Evolutionary conservation across 2,113 vertebrate species (phyloP).

Genomic region (Calidris pygmaea): DNA sequence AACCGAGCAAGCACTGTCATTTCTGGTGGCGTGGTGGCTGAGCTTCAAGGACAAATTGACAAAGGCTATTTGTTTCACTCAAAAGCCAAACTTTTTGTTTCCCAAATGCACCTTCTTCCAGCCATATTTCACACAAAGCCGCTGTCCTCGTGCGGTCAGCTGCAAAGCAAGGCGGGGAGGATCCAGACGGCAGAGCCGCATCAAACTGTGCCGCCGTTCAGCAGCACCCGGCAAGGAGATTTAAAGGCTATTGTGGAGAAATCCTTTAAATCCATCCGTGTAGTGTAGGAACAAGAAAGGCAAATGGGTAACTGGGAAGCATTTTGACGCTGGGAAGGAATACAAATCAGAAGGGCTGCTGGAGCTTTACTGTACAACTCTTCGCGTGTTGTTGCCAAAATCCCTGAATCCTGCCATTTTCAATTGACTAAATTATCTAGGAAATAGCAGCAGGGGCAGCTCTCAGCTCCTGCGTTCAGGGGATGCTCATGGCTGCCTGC

Average conservation of each 20-base stretch:
- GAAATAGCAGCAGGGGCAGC: neutral
- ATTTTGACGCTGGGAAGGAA: neutral
- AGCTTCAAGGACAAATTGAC: conserved; percentile 16
- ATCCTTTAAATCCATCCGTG: conserved; percentile 15
- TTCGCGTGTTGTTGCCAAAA: neutral
- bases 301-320: conserved; percentile 1
- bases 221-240: neutral
- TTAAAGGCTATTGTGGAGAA: conserved; percentile 18
- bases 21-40: neutral
- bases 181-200: neutral
- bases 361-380: neutral
- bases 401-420: neutral
- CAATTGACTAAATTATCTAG: neutral
- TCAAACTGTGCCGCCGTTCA: neutral
- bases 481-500: neutral
- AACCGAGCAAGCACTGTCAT: neutral
- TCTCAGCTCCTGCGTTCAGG: neutral
- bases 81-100: neutral
- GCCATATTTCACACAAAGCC: neutral
- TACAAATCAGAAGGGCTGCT: neutral
- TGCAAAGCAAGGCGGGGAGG: neutral
- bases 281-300: neutral
- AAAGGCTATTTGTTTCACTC: neutral
- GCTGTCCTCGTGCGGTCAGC: neutral
- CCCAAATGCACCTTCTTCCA: neutral